Evolutionary conservation across 2,888 invertebrate genomes (phyloP).

Genomic region (Tethea ocularis): DNA sequence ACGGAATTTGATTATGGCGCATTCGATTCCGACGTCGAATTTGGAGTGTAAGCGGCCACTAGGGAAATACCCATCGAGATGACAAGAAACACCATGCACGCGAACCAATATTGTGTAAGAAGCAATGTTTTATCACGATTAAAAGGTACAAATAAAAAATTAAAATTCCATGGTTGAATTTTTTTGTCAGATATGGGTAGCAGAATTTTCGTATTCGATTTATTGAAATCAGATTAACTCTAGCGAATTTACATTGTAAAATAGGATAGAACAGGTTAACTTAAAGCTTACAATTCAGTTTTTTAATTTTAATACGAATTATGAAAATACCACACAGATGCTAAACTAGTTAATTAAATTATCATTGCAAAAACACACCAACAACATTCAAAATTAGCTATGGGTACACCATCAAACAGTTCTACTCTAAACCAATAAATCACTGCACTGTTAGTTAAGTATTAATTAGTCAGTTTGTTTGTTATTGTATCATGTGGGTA

Average conservation of each 20-base stretch:
- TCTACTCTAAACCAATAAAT: constrained; percentile 65
- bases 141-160: constrained; percentile 16
- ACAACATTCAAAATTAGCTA: constrained; percentile 81
- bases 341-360: constrained; percentile 68
- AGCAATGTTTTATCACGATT: constrained; percentile 31
- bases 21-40: background rate
- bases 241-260: constrained; percentile 26
- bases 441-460: constrained; percentile 11
- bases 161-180: constrained; percentile 7
- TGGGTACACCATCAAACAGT: constrained; percentile 75
- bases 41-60: constrained; percentile 43
- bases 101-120: constrained; percentile 40
- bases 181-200: constrained; percentile 10
- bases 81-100: constrained; percentile 63
- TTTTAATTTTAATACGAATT: constrained; percentile 59
- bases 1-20: background rate
- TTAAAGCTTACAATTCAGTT: constrained; percentile 56
- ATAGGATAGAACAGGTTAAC: constrained; percentile 40
- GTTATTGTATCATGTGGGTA: constrained; percentile 37
- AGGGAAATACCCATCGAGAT: constrained; percentile 45
- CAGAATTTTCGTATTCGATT: constrained; percentile 14
- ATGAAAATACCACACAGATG: constrained; percentile 69
- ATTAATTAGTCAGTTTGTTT: constrained; percentile 45
- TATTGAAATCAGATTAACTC: constrained; percentile 23
- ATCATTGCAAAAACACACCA: constrained; percentile 79